Evolutionary conservation across 2,888 invertebrate species (phyloP), one percentile per base, ranked within the genome.

Genomic region (Volucella zonaria): DNA sequence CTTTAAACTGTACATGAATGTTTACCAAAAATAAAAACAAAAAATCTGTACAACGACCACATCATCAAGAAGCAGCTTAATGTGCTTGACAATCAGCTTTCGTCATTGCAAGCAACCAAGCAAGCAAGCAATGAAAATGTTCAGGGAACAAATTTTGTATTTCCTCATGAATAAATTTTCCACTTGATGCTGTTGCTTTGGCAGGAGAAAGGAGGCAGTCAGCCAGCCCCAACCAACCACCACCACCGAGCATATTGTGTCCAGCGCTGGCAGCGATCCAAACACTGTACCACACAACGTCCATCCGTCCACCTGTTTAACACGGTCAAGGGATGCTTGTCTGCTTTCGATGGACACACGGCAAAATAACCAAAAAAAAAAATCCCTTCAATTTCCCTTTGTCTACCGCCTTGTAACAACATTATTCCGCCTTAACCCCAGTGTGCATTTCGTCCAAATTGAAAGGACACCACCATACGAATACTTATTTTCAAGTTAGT

Each of bases 131-230:
- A 64, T 61, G 70, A 66, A 76, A 76, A 71, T 67, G 4, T 67
- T 66, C 40, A 42, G 49, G 23, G 42, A n/a, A 59, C 38, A 66
- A 56, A 38, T 82, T 78, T 71, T 71, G 38, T 75, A 80, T 64
- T 75, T 76, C 64, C 80, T 56, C 83, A 80, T 83, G 83, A 80
- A 83, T 80, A 83, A 80, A 80, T 80, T 80, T 83, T 75, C 70
- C 66, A 56, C 52, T 71, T 54, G 61, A 71, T 71, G 52, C 80
- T 83, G 83, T 83, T 83, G 83, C 83, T 75, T 80, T 75, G 23
- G 47, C 8, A 23, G 45, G 52, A 43, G 56, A 12, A 38, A 45
- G 14, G 52, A 43, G 18, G 8, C 18, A 8, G 2, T 1, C 40
- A 12, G 15, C 43, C 15, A 67, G 45, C 18, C 9, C n/a, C 8